Evolutionary conservation across 2,113 vertebrate species (phyloP), one percentile per base, ranked within the genome.

Genomic region (Python bivittatus): DNA sequence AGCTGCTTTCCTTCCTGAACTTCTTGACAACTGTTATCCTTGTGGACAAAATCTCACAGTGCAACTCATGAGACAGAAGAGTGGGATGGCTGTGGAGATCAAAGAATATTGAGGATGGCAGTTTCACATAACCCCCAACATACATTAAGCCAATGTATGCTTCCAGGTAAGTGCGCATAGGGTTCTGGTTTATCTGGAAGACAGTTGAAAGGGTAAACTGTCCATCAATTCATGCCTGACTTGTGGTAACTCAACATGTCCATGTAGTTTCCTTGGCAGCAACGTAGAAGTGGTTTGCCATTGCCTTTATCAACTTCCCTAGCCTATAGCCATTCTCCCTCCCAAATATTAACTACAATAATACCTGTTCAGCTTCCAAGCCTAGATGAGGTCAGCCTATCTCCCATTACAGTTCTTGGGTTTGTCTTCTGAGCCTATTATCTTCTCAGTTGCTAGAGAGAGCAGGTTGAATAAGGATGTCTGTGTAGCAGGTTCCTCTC

Each of bases 1-100:
- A 84, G 92, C 92, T 93, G 56, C 68, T 22, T 13, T 93, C 88
- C 84, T 94, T 90, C 90, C 88, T 84, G 11, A 58, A 29, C 92
- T 58, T 42, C 84, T 91, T 89, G 86, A 6, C 68, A 57, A 20
- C 52, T 33, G 60, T 48, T 15, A 61, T 44, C 52, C 64, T 68
- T 79, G 64, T 86, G 85, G 68, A 48, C 27, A 23, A 27, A 79
- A 44, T 11, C 84, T 91, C 53, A 5, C 88, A 25, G 33, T 0
- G 12, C 23, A 38, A 61, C 57, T 84, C 87, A 93, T 93, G 86
- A 89, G 91, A 84, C 87, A 27, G 90, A 68, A 84, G 68, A 20
- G 1, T 20, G 3, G 17, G 68, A 79, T 79, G 33, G 68, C 15
- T 38, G 33, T 38, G 64, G 64, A 12, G 29, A 68, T 79, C 54